phyloP scores from a whole-genome alignment of 2,888 invertebrate species.

The Sphaerophoria rueppellii region DNA sequence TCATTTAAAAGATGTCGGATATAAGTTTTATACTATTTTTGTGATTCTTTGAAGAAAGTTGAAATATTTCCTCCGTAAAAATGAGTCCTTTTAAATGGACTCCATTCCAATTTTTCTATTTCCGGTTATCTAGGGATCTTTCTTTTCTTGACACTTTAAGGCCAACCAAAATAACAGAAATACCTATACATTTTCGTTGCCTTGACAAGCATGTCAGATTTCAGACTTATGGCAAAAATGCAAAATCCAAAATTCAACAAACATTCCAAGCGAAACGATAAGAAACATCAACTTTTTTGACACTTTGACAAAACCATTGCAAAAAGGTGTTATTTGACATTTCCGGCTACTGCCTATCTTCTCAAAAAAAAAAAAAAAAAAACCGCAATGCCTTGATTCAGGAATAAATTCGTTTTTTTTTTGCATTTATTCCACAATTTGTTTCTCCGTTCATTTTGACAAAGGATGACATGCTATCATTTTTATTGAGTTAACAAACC shows the following conservation, averaged over 20 bases:
- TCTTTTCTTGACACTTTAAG: too few relatives aligned
- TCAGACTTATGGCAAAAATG: conserved; percentile 10
- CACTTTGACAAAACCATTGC: conserved; percentile 35
- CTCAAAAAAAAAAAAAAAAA: not conserved
- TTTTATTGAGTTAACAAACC: conserved; percentile 62
- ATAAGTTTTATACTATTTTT: too few relatives aligned
- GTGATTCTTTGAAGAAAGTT: too few relatives aligned
- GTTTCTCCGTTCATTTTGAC: conserved; percentile 37
- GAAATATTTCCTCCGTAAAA: too few relatives aligned
- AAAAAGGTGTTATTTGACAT: conserved; percentile 59
- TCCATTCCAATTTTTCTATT: too few relatives aligned
- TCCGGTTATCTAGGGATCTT: too few relatives aligned
- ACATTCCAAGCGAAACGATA: conserved; percentile 30
- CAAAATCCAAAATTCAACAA: not conserved
- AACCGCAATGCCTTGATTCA: conserved; percentile 1
- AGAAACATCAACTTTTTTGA: conserved; percentile 40
- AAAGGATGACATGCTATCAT: conserved; percentile 61
- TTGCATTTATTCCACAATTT: conserved; percentile 29
- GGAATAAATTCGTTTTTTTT: conserved; percentile 42
- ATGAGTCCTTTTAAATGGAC: too few relatives aligned
- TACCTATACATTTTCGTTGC: conserved; percentile 3
- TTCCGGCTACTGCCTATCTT: conserved; percentile 28
- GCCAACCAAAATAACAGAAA: too few relatives aligned
- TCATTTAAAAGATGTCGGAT: not conserved
- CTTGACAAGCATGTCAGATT: conserved; percentile 16